Percentiles rank a stretch among this genome's conserved stretches.
Evolutionary conservation across 2,888 invertebrate genomes (phyloP).

Genomic region (Leucoma salicis): DNA sequence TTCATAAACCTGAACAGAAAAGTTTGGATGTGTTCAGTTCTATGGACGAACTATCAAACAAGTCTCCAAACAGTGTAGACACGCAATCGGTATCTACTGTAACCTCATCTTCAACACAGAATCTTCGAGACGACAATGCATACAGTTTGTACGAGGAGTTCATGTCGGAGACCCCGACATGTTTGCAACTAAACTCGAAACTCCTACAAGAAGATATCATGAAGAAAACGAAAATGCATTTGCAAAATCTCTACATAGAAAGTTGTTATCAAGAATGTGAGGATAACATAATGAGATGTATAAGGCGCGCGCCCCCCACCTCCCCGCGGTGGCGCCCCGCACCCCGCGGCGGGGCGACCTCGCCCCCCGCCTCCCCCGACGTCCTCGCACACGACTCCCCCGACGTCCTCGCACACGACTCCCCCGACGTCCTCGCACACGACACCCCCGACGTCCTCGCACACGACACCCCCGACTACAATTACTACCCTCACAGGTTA

Average conservation of each 20-base stretch:
- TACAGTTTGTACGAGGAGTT: constrained; percentile 50
- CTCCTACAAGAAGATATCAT: constrained; percentile 43
- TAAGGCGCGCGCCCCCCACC: too few species aligned
- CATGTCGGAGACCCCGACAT: constrained; percentile 48
- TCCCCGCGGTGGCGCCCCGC: too few species aligned
- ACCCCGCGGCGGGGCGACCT: background rate
- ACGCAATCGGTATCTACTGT: constrained; percentile 19
- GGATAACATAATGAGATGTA: constrained; percentile 28
- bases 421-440: constrained; percentile 25
- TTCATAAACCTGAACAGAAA: constrained; percentile 5
- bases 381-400: constrained; percentile 15
- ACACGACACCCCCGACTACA: constrained; percentile 58
- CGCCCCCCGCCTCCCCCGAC: background rate
- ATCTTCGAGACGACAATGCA: constrained; percentile 24
- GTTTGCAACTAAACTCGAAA: constrained; percentile 41
- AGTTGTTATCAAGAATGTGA: constrained; percentile 33
- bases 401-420: constrained; percentile 17
- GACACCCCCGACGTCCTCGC: constrained; percentile 52
- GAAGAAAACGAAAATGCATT: constrained; percentile 36
- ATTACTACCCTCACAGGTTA: constrained; percentile 62
- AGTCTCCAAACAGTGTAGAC: constrained; percentile 21
- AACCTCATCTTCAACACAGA: constrained; percentile 26
- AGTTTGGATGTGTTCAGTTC: constrained; percentile 35
- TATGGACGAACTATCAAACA: constrained; percentile 15
- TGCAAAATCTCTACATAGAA: constrained; percentile 42